Percentiles rank a stretch among this genome's conserved stretches.
phyloP scores from a whole-genome alignment of 2,797 vertebrate species.

The Anabas testudineus region DNA sequence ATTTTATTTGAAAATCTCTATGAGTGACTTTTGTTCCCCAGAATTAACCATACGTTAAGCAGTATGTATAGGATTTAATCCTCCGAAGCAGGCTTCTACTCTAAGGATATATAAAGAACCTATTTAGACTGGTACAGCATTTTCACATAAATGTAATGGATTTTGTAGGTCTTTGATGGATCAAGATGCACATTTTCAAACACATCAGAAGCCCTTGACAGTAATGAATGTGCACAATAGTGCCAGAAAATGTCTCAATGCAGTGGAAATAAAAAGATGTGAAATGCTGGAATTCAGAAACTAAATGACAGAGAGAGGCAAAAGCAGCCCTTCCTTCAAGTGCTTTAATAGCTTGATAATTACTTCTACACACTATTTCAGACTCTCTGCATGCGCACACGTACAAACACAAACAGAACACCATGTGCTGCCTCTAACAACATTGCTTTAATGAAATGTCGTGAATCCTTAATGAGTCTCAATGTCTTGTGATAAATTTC shows the following conservation, averaged over 20 bases:
- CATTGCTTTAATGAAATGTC: constrained; percentile 87
- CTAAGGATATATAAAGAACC: constrained; percentile 39
- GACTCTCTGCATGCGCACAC: constrained; percentile 67
- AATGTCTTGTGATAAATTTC: constrained; percentile 93
- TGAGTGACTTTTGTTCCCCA: constrained; percentile 10
- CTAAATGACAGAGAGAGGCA: constrained; percentile 65
- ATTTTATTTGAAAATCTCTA: constrained; percentile 2
- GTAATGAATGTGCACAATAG: constrained; percentile 55
- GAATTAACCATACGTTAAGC: constrained; percentile 14
- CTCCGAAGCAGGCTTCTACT: constrained; percentile 23
- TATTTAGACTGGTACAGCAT: constrained; percentile 43
- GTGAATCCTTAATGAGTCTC: constrained; percentile 90
- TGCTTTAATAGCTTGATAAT: constrained; percentile 79
- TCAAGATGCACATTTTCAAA: constrained; percentile 56
- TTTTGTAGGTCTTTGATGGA: constrained; percentile 54
- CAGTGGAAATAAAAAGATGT: neutral
- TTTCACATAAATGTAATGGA: constrained; percentile 51
- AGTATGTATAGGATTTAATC: constrained; percentile 34
- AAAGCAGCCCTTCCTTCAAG: constrained; percentile 69
- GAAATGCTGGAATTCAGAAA: constrained; percentile 57
- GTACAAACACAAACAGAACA: constrained; percentile 82
- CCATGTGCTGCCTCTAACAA: constrained; percentile 84
- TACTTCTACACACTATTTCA: constrained; percentile 69
- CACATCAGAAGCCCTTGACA: constrained; percentile 56
- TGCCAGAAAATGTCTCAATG: constrained; percentile 50